Evolutionary conservation across 2,113 vertebrate species (phyloP).

Genomic region (Corythornis madagascariensis): DNA sequence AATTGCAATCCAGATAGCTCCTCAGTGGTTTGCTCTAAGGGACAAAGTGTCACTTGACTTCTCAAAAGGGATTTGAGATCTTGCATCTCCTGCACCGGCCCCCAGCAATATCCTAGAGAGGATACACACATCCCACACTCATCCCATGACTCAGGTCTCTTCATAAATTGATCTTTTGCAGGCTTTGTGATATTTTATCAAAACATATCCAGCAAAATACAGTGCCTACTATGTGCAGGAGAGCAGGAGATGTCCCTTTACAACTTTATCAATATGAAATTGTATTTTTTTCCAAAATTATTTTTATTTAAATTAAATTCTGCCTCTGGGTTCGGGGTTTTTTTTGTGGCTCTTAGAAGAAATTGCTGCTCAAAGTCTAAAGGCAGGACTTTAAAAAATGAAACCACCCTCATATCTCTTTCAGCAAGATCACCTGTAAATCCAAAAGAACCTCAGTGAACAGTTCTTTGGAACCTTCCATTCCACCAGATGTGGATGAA

Average conservation of each 20-base stretch:
- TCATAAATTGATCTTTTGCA: neutral
- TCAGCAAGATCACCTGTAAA: slow-evolving; percentile 6
- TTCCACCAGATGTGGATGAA: neutral
- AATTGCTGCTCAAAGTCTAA: neutral
- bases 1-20: neutral
- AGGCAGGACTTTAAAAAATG: neutral
- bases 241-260: neutral
- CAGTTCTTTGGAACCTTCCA: neutral
- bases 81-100: neutral
- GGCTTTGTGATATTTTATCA: neutral
- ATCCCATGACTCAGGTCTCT: neutral
- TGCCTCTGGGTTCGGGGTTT: neutral
- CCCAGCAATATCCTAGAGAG: neutral
- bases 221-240: neutral
- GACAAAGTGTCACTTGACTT: neutral
- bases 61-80: neutral
- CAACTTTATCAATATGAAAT: neutral
- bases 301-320: neutral
- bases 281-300: neutral
- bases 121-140: neutral
- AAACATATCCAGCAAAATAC: neutral
- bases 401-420: neutral
- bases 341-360: neutral
- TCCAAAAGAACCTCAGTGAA: neutral
- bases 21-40: neutral